Conservation (phyloP, 1,140 invertebrate genomes). For the Chlorops oryzae region DNA sequence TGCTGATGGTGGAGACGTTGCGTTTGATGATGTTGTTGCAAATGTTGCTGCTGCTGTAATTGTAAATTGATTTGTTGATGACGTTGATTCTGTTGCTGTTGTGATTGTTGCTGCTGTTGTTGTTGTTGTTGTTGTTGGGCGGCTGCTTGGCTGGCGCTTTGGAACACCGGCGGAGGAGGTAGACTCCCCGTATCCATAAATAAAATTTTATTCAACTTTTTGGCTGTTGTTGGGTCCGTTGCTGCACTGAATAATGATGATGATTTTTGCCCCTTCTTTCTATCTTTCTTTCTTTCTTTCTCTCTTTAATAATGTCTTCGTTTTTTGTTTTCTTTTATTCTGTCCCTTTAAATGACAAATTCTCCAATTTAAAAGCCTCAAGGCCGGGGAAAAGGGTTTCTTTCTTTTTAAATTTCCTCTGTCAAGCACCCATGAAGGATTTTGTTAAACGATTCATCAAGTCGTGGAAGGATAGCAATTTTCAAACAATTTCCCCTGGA, state of each 20-base stretch:
- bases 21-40: constrained; percentile 15
- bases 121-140: constrained; percentile 41
- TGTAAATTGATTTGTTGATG: constrained; percentile 39
- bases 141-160: constrained; percentile 47
- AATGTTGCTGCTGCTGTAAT: constrained; percentile 30
- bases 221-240: constrained; percentile 34
- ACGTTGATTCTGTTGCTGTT: constrained; percentile 15
- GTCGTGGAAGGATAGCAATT: background rate
- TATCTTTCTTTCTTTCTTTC: background rate
- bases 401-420: background rate
- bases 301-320: background rate
- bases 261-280: background rate
- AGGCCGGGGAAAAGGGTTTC: too few relatives aligned
- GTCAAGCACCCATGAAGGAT: background rate
- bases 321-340: background rate
- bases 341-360: background rate
- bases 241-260: constrained; percentile 15
- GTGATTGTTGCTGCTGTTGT: constrained; percentile 31
- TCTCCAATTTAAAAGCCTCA: too few relatives aligned
- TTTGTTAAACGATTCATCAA: background rate
- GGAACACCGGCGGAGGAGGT: constrained; percentile 47
- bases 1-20: constrained; percentile 3
- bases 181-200: constrained; percentile 49
- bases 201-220: constrained; percentile 28
- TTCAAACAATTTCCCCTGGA: background rate